Conservation (phyloP, 2,113 vertebrate genomes). For the Prietella phreatophila region DNA sequence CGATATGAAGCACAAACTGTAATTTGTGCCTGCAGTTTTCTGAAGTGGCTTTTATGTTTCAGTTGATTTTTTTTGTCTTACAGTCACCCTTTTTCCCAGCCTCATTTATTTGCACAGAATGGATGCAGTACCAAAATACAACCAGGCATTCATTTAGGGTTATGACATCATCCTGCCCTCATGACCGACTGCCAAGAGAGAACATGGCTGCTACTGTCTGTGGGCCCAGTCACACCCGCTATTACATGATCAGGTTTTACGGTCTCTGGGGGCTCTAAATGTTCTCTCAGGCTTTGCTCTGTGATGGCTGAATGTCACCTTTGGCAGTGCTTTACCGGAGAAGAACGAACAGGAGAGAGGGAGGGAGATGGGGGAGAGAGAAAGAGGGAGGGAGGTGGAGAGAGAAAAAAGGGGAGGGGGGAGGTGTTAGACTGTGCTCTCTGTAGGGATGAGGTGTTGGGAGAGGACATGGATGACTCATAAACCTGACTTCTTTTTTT, state of each 20-base stretch:
- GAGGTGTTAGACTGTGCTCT: not conserved
- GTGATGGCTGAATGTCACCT: not conserved
- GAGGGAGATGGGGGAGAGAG: not conserved
- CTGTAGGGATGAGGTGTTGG: not conserved
- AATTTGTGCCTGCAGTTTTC: conserved; percentile 32
- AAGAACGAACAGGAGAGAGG: conserved; percentile 4
- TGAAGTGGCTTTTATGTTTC: conserved; percentile 34
- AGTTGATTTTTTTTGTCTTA: not conserved
- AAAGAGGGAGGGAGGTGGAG: not conserved
- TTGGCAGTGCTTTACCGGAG: not conserved
- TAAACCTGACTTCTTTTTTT: not conserved
- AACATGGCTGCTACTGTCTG: conserved; percentile 23
- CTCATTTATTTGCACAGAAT: conserved; percentile 15
- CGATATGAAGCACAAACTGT: conserved; percentile 9
- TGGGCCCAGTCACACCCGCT: not conserved
- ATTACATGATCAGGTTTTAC: conserved; percentile 2
- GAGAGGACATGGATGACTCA: not conserved
- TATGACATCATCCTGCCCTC: conserved; percentile 33
- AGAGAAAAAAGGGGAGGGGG: not conserved
- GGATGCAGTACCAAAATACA: conserved; percentile 32
- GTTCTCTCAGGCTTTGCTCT: not conserved
- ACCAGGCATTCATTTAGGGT: conserved; percentile 35
- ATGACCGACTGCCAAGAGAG: conserved; percentile 15
- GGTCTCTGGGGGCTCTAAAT: not conserved
- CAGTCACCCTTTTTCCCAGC: not conserved